phyloP scores from a whole-genome alignment of 2,888 invertebrate species.

The Thecocarcelia acutangulata region DNA sequence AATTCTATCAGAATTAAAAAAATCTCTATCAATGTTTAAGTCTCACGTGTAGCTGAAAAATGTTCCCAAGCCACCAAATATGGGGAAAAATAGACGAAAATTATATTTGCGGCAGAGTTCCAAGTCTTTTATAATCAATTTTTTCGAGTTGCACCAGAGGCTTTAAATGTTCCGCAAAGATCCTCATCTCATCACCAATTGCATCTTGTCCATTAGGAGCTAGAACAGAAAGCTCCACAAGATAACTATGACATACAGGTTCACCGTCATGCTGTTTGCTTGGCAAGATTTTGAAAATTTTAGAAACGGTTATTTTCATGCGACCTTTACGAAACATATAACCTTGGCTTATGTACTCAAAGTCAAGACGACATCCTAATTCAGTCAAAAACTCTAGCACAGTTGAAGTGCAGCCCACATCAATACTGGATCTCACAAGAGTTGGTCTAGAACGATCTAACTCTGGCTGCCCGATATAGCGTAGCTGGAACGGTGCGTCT shows the following conservation, averaged over 20 bases:
- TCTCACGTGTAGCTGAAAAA: too few relatives aligned
- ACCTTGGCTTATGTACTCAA: constrained; percentile 93
- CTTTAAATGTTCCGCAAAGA: constrained; percentile 95
- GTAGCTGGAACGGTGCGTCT: constrained; percentile 87
- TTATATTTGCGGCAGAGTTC: constrained; percentile 74
- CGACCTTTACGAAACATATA: constrained; percentile 97
- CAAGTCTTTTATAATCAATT: constrained; percentile 91
- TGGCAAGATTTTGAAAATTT: constrained; percentile 92
- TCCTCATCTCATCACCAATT: constrained; percentile 96
- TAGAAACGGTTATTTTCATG: constrained; percentile 98
- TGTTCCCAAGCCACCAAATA: background rate
- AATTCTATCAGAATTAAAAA: too few relatives aligned
- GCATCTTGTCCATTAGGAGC: constrained; percentile 96
- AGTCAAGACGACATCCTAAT: constrained; percentile 94
- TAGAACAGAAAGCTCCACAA: constrained; percentile 92
- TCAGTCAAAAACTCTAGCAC: constrained; percentile 95
- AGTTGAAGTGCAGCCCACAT: constrained; percentile 94
- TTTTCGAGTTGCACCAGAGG: constrained; percentile 96
- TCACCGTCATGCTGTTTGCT: constrained; percentile 88
- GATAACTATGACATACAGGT: constrained; percentile 94
- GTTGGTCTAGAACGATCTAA: constrained; percentile 93
- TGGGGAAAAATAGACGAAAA: background rate
- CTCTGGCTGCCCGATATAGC: constrained; percentile 96
- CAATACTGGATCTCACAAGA: constrained; percentile 94
- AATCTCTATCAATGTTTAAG: too few relatives aligned